Evolutionary conservation across 2,888 invertebrate genomes (phyloP).

Genomic region (Xylophagus ater): DNA sequence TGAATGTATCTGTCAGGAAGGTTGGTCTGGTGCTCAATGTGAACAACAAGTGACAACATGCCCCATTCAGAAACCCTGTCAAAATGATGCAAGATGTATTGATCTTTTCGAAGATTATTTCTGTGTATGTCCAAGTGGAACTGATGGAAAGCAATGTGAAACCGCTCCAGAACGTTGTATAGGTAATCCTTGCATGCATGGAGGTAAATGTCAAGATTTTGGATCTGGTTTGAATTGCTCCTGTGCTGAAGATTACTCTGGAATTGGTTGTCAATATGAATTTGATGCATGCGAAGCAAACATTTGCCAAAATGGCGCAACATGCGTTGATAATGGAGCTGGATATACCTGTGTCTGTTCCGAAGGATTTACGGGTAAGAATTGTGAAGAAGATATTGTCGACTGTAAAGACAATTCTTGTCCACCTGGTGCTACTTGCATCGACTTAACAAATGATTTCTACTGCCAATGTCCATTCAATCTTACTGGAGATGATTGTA

Average conservation of each 20-base stretch:
- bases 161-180: constrained; percentile 78
- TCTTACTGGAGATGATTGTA: constrained; percentile 89
- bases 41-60: constrained; percentile 83
- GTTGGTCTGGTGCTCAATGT: constrained; percentile 79
- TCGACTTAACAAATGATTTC: constrained; percentile 80
- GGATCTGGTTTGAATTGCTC: constrained; percentile 92
- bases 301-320: constrained; percentile 88
- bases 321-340: constrained; percentile 74
- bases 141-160: constrained; percentile 94
- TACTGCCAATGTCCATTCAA: constrained; percentile 97
- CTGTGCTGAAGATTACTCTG: constrained; percentile 74
- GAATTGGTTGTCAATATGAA: constrained; percentile 87
- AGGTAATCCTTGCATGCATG: constrained; percentile 79
- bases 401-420: constrained; percentile 92
- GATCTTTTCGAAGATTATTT: constrained; percentile 66
- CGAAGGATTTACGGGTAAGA: constrained; percentile 65
- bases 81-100: constrained; percentile 85
- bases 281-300: constrained; percentile 84
- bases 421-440: constrained; percentile 84
- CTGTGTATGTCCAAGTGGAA: constrained; percentile 74
- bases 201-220: constrained; percentile 89
- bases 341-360: constrained; percentile 81
- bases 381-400: constrained; percentile 81
- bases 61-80: constrained; percentile 66
- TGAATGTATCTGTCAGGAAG: constrained; percentile 69